phyloP scores from a whole-genome alignment of 2,797 vertebrate species.

The Chiroxiphia lanceolata region DNA sequence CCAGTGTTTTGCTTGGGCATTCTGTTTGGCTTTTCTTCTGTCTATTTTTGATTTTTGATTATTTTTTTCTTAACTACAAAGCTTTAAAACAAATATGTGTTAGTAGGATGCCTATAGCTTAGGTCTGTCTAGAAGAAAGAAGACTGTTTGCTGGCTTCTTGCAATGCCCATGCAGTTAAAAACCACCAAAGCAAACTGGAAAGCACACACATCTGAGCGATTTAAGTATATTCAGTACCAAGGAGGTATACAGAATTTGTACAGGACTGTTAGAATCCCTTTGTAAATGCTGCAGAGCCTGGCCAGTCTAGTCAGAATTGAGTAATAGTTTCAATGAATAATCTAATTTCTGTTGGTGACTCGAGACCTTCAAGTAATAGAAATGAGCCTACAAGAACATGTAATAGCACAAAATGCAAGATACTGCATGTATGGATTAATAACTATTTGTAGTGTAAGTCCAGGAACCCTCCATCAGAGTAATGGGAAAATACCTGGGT shows the following conservation, averaged over 20 bases:
- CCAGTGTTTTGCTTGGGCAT: not conserved
- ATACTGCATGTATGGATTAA: not conserved
- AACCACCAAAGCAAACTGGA: not conserved
- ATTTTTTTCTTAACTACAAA: not conserved
- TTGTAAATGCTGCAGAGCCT: not conserved
- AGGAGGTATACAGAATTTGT: not conserved
- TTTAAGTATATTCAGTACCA: not conserved
- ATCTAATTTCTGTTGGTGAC: not conserved
- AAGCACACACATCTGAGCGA: rapidly evolving
- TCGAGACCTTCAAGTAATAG: not conserved
- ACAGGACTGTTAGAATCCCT: not conserved
- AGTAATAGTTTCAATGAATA: not conserved
- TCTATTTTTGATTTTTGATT: not conserved
- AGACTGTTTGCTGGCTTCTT: not conserved
- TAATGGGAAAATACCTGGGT: not conserved
- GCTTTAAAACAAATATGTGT: not conserved
- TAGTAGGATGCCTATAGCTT: not conserved
- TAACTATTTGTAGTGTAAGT: not conserved
- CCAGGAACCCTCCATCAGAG: not conserved
- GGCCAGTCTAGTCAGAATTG: not conserved
- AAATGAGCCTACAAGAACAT: not conserved
- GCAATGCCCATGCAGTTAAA: not conserved
- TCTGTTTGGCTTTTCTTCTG: not conserved
- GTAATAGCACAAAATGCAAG: not conserved
- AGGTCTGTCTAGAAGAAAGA: not conserved